Evolutionary conservation across 1,140 invertebrate species (phyloP), one percentile per base, ranked within the genome.

Genomic region (Polypedilum pembai): DNA sequence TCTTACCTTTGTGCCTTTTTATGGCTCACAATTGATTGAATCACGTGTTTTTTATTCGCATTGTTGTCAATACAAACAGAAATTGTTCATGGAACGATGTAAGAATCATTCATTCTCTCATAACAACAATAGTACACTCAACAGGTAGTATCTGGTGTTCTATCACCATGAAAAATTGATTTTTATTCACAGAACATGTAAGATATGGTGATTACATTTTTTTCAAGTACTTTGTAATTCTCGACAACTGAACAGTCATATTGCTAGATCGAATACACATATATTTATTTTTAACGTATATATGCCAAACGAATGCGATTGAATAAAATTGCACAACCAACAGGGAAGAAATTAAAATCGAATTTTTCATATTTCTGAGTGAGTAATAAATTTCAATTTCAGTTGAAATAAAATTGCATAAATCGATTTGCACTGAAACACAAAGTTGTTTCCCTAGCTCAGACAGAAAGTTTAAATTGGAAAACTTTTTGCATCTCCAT

Each of bases 91-190:
- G 10, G 4, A 56, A 56, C 12, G 12, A 45, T 3, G 8, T 8
- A 3, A 12, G 15, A 12, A 8, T 15, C 15, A 4, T 15, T 56
- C 45, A 0, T 56, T 56, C 12, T 56, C 3, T 56, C 8, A 3
- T 56, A 56, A 33, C 5, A 33, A 5, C 45, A n/a, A n/a, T 12
- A n/a, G 12, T 1, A n/a, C 45, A 56, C n/a, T 56, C 45, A 56
- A 56, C 45, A 56, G 45, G 45, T 56, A 12, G 15, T n/a, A 56
- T 56, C 45, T 15, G 45, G 12, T 56, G 15, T 56, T 56, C n/a
- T n/a, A 56, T 56, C 45, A 56, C 45, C 45, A 56, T 56, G n/a
- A 15, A 56, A 56, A 56, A 56, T 56, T 56, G 45, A 56, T 56
- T 56, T 56, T 56, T n/a, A 15, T 12, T 56, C n/a, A 56, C 45